Evolutionary conservation across 2,797 vertebrate genomes (phyloP).

Genomic region (Pantherophis vulpinus): DNA sequence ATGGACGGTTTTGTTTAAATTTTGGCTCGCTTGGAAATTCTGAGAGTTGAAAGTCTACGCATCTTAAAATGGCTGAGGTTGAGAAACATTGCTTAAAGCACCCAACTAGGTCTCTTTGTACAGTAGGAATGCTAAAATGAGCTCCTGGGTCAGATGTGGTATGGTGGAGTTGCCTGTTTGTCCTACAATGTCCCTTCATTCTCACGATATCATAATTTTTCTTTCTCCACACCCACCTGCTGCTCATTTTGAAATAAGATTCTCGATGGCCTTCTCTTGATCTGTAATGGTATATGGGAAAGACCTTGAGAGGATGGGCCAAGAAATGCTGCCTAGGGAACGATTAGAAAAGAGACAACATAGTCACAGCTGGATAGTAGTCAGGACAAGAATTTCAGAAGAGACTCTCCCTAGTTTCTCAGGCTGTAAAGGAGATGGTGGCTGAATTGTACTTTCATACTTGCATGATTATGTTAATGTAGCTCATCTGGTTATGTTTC

Average conservation of each 20-base stretch:
- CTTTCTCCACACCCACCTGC: neutral
- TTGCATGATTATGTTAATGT: no score
- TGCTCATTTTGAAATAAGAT: neutral
- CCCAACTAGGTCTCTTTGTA: neutral
- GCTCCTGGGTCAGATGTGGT: neutral
- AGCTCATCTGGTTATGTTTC: no score
- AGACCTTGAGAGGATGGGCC: no score
- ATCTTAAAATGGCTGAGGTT: neutral
- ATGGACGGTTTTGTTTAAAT: neutral
- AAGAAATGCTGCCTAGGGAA: no score
- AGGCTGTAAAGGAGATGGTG: no score
- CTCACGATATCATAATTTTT: neutral
- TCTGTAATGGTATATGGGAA: no score
- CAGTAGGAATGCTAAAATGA: neutral
- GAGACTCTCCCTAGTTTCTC: no score
- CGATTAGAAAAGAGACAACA: no score
- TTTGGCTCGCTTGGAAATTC: neutral
- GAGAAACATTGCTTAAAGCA: neutral
- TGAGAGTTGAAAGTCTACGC: neutral
- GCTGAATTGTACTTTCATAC: no score
- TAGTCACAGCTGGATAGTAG: no score
- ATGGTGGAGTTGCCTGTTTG: neutral
- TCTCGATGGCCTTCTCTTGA: neutral
- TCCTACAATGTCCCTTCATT: neutral
- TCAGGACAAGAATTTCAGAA: no score